Evolutionary conservation across 2,113 vertebrate species (phyloP).

Genomic region (Sinocyclocheilus grahami): DNA sequence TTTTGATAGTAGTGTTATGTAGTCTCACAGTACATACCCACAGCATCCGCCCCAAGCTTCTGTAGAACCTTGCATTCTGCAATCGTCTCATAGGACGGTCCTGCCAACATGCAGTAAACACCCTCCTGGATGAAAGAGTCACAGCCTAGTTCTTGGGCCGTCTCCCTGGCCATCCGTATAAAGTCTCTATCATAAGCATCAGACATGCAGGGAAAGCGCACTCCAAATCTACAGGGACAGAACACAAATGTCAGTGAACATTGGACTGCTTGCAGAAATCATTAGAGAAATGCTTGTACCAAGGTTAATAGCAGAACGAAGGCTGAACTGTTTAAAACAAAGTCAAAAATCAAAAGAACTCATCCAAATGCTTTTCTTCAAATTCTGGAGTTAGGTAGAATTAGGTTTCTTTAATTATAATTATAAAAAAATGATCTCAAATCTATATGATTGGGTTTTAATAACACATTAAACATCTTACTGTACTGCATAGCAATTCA

Average conservation of each 20-base stretch:
- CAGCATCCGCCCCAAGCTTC: conserved; percentile 74
- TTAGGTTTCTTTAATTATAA: background rate
- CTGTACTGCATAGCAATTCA: conserved; percentile 41
- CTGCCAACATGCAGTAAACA: conserved; percentile 78
- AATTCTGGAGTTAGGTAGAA: background rate
- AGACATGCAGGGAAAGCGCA: conserved; percentile 80
- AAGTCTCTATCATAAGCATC: conserved; percentile 76
- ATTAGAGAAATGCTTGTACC: background rate
- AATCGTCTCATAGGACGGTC: conserved; percentile 77
- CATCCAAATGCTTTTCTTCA: background rate
- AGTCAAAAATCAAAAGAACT: background rate
- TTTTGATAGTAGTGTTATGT: background rate
- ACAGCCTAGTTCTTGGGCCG: conserved; percentile 66
- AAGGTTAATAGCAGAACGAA: background rate
- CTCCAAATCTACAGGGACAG: conserved; percentile 71
- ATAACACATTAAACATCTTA: background rate
- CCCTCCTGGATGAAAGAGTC: conserved; percentile 69
- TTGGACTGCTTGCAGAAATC: background rate
- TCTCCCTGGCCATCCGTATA: conserved; percentile 58
- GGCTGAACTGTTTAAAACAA: background rate
- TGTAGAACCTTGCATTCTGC: conserved; percentile 73
- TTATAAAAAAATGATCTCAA: background rate
- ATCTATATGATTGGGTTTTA: background rate
- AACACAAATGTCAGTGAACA: background rate
- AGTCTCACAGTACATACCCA: conserved; percentile 67